Evolutionary conservation across 2,113 vertebrate genomes (phyloP).

Genomic region (Datnioides undecimradiatus): DNA sequence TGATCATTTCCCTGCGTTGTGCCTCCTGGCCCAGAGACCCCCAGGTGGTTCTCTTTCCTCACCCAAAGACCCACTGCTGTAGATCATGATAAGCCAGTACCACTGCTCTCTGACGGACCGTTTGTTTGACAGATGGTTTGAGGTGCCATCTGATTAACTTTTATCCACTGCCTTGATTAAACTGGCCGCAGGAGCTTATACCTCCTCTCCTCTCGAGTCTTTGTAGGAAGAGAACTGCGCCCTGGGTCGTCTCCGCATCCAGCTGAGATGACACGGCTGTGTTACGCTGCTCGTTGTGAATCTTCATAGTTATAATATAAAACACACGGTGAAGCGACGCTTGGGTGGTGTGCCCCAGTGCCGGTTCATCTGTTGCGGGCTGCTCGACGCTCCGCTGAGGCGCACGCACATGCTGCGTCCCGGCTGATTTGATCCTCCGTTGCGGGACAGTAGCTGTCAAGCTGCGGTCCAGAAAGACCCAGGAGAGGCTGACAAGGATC

Average conservation of each 20-base stretch:
- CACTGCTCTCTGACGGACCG: constrained; percentile 42
- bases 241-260: neutral
- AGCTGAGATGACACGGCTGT: neutral
- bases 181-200: constrained; percentile 57
- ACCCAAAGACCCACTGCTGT: neutral
- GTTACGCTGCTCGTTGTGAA: neutral
- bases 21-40: neutral
- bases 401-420: constrained; percentile 29
- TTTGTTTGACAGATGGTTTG: constrained; percentile 73
- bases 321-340: neutral
- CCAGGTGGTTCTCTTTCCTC: neutral
- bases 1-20: neutral
- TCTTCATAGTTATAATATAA: neutral
- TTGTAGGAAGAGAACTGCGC: neutral
- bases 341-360: neutral
- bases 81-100: neutral
- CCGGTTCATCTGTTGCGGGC: constrained; percentile 6
- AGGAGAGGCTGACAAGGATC: neutral
- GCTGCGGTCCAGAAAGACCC: constrained; percentile 25
- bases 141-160: constrained; percentile 74
- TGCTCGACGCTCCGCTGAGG: constrained; percentile 18
- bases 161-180: constrained; percentile 63
- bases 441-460: constrained; percentile 49
- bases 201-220: neutral
- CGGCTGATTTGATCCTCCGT: constrained; percentile 10